These are phyloP conservation scores for Drosophila mojavensis DNA, from an alignment of 1,140 invertebrate species.

Conservation along the genomic window DNA sequence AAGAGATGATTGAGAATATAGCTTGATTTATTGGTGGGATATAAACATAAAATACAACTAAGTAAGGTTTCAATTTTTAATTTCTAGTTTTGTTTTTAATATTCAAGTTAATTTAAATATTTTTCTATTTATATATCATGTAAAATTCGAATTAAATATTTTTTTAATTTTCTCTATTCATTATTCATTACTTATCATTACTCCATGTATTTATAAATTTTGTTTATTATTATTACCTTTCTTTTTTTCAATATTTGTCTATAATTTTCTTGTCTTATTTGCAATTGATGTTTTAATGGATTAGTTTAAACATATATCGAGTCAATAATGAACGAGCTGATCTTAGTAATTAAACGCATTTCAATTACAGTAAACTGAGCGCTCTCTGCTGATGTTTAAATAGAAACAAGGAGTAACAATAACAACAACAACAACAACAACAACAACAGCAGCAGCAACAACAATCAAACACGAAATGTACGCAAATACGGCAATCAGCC, in stretches of 20 bases:
- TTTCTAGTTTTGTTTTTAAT: too few species aligned
- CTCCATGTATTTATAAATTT: too few species aligned
- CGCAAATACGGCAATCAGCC: slow-evolving; percentile 76
- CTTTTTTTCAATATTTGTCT: background rate
- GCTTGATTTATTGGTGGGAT: too few species aligned
- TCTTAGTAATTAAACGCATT: slow-evolving; percentile 52
- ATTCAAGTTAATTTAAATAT: background rate
- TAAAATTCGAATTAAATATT: too few species aligned
- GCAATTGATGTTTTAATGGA: slow-evolving; percentile 15
- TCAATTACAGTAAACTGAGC: slow-evolving; percentile 36
- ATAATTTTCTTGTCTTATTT: slow-evolving; percentile 3
- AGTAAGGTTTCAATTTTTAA: too few species aligned
- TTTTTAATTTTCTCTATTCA: too few species aligned
- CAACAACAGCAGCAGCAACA: slow-evolving; percentile 5
- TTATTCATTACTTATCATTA: too few species aligned
- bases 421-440: slow-evolving; percentile 10
- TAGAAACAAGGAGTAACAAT: slow-evolving; percentile 12
- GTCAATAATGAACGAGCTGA: slow-evolving; percentile 28
- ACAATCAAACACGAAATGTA: slow-evolving; percentile 61
- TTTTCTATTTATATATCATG: background rate
- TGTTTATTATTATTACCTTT: too few species aligned
- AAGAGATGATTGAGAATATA: too few species aligned
- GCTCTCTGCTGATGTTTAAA: slow-evolving; percentile 25
- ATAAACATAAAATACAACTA: too few species aligned
- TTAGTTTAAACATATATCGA: slow-evolving; percentile 22